These are phyloP conservation scores for Sogatella furcifera DNA, from an alignment of 1,140 invertebrate species.

Conservation along the genomic window DNA sequence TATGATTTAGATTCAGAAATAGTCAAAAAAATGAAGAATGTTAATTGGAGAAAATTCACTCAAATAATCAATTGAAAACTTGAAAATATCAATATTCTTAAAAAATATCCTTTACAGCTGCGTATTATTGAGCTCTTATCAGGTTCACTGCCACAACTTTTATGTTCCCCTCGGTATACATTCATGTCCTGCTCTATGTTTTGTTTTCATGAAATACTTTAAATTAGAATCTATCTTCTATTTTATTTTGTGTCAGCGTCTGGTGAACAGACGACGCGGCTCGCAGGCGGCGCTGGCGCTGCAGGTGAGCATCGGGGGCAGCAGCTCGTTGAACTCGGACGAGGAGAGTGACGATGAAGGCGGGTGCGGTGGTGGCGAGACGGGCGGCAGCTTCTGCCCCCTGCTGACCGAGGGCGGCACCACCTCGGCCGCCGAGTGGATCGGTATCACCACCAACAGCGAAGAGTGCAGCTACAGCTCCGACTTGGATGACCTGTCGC, in stretches of 20 bases:
- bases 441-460: conserved; percentile 74
- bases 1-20: no score
- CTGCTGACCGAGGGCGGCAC: conserved; percentile 39
- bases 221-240: no score
- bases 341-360: conserved; percentile 42
- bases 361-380: conserved; percentile 29
- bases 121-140: no score
- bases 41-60: no score
- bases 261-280: conserved; percentile 19
- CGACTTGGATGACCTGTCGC: conserved; percentile 51
- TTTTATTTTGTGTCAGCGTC: conserved; percentile 13
- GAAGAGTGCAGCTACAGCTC: conserved; percentile 75
- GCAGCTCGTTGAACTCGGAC: conserved; percentile 19
- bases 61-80: no score
- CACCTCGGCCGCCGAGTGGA: conserved; percentile 69
- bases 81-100: no score
- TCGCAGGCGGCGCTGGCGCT: conserved; percentile 20
- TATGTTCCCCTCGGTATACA: no score
- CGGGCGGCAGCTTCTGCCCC: conserved; percentile 32
- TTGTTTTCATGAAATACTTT: no score
- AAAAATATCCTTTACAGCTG: no score
- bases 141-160: no score
- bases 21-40: no score
- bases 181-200: no score
- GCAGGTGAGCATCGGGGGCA: conserved; percentile 10